A percentile compares a stretch with the other conserved stretches of the same genome.
Conservation (phyloP, 2,113 vertebrate genomes). For the Cyprinodon brontotheroides region DNA sequence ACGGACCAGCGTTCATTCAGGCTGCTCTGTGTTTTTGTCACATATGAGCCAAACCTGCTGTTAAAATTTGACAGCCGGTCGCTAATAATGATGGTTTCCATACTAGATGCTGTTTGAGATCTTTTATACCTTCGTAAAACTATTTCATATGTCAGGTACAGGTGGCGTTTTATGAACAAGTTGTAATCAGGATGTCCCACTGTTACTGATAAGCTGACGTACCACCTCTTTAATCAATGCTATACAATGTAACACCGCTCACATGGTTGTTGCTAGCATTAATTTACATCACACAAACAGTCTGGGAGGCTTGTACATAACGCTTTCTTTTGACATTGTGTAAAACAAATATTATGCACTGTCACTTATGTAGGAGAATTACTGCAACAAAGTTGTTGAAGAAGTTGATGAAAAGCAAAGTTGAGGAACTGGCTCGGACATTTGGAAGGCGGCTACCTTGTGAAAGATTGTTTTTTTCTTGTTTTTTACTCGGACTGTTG, state of each 20-base stretch:
- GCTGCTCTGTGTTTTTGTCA: conserved; percentile 34
- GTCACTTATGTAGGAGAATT: conserved; percentile 37
- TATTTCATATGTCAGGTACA: conserved; percentile 53
- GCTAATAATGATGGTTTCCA: conserved; percentile 35
- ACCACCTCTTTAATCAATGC: conserved; percentile 73
- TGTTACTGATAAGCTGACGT: conserved; percentile 49
- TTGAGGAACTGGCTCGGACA: conserved; percentile 8
- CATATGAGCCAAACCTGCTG: conserved; percentile 60
- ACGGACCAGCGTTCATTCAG: conserved; percentile 32
- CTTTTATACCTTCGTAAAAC: conserved; percentile 69
- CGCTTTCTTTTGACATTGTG: conserved; percentile 44
- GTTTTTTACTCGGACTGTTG: conserved; percentile 46
- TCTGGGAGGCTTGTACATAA: conserved; percentile 15
- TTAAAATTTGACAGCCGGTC: conserved; percentile 45
- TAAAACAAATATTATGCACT: conserved; percentile 55
- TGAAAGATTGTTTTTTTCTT: conserved; percentile 30
- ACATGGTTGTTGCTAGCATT: conserved; percentile 55
- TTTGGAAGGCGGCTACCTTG: conserved; percentile 35
- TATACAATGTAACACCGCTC: conserved; percentile 55
- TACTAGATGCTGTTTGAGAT: conserved; percentile 47
- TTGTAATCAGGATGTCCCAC: conserved; percentile 59
- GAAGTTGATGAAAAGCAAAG: not conserved
- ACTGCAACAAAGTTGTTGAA: conserved; percentile 21
- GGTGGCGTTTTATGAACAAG: conserved; percentile 50
- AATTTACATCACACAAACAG: conserved; percentile 27